Conservation (phyloP, 1,140 invertebrate species). For the Brachionus manjavacas region DNA sequence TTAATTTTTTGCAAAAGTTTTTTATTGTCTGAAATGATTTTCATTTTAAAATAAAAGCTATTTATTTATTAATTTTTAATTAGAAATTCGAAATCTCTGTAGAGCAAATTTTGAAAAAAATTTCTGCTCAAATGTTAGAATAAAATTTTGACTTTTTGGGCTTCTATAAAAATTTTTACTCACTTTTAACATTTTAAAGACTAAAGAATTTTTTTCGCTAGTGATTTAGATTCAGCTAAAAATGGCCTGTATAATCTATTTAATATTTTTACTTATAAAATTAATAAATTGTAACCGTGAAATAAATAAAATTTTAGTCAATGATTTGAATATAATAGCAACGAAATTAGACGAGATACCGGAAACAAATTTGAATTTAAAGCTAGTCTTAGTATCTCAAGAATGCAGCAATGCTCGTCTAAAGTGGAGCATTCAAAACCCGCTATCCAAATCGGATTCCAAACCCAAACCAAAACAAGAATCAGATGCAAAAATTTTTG, state of each 20-base stretch:
- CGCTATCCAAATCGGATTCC: not conserved
- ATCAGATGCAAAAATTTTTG: not conserved
- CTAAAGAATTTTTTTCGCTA: no score
- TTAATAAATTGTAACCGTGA: not conserved
- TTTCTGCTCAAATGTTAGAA: no score
- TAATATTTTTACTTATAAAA: not conserved
- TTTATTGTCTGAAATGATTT: no score
- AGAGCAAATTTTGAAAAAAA: no score
- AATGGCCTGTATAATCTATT: not conserved
- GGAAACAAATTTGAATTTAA: constrained; percentile 40
- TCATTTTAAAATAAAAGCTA: no score
- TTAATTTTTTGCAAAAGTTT: no score
- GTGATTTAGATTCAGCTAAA: not conserved
- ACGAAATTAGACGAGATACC: constrained; percentile 41
- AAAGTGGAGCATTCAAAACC: constrained; percentile 18
- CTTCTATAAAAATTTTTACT: no score
- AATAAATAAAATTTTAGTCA: constrained; percentile 12
- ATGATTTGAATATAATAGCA: constrained; percentile 36
- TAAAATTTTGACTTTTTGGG: no score
- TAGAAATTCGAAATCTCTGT: no score
- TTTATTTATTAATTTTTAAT: no score
- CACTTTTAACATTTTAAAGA: no score
- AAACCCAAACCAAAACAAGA: not conserved
- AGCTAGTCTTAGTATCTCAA: not conserved
- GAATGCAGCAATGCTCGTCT: constrained; percentile 4